Percentiles rank a stretch among this genome's conserved stretches.
Evolutionary conservation across 2,888 invertebrate species (phyloP).

Genomic region (Drosophila quasianomalipes): DNA sequence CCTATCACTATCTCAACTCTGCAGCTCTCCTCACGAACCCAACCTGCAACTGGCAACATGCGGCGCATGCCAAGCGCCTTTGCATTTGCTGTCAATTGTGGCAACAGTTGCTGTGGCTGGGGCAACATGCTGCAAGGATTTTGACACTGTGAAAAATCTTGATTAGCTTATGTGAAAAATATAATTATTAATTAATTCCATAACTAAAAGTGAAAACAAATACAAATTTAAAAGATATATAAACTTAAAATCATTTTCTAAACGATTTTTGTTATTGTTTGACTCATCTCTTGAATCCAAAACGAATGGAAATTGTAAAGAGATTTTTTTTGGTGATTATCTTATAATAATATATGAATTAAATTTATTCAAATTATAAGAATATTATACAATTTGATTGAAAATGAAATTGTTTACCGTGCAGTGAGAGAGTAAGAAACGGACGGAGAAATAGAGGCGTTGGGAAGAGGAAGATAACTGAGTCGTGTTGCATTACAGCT

Average conservation of each 20-base stretch:
- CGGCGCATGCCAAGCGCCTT: conserved; percentile 75
- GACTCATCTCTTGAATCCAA: neutral
- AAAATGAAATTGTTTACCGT: neutral
- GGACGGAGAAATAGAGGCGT: neutral
- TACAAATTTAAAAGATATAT: neutral
- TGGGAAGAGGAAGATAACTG: neutral
- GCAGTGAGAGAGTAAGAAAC: neutral
- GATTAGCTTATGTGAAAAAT: too few species aligned
- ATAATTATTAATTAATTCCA: too few species aligned
- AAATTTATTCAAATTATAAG: neutral
- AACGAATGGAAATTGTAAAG: neutral
- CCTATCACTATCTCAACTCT: neutral
- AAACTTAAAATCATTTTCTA: neutral
- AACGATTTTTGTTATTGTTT: neutral
- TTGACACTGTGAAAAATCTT: neutral
- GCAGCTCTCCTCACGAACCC: neutral
- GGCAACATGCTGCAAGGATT: conserved; percentile 32
- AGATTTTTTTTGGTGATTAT: neutral
- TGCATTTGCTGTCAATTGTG: conserved; percentile 74
- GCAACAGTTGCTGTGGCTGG: conserved; percentile 34
- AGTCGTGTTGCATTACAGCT: conserved; percentile 61
- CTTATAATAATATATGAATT: neutral
- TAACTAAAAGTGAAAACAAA: neutral
- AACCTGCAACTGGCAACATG: conserved; percentile 49
- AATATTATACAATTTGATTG: neutral